phyloP scores from a whole-genome alignment of 2,797 vertebrate species.

The Gymnodraco acuticeps region DNA sequence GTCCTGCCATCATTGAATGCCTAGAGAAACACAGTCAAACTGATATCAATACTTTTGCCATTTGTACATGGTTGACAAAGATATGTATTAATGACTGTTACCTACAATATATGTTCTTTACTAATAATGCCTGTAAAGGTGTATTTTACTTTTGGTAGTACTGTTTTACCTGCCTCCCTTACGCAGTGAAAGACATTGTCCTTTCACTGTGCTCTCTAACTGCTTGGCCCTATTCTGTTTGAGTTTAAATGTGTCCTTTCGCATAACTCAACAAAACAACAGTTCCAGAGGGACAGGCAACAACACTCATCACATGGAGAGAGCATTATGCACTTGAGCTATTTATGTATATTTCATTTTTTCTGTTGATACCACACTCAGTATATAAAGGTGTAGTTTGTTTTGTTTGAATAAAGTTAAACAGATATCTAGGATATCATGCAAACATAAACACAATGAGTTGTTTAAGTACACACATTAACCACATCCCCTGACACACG shows the following conservation, averaged over 20 bases:
- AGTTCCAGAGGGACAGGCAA: slow-evolving; percentile 5
- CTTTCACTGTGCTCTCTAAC: not conserved
- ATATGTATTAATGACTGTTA: not conserved
- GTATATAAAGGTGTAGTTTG: not conserved
- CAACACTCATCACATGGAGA: not conserved
- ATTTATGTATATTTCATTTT: not conserved
- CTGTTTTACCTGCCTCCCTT: not conserved
- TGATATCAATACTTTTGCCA: not conserved
- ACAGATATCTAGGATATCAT: slow-evolving; percentile 1
- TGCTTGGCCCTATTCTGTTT: not conserved
- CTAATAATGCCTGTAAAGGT: not conserved
- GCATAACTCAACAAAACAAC: slow-evolving; percentile 15
- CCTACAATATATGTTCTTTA: not conserved
- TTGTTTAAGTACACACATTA: slow-evolving; percentile 22
- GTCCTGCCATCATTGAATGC: not conserved
- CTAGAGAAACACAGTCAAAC: not conserved
- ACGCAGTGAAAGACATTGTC: not conserved
- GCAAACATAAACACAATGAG: slow-evolving; percentile 35
- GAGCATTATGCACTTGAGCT: not conserved
- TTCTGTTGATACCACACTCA: not conserved
- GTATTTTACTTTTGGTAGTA: not conserved
- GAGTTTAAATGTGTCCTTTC: not conserved
- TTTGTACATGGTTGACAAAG: not conserved
- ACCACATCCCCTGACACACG: slow-evolving; percentile 49
- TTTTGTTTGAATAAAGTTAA: not conserved